A percentile compares a stretch with the other conserved stretches of the same genome.
phyloP scores from a whole-genome alignment of 2,888 invertebrate species.

The Aporophyla nigra region DNA sequence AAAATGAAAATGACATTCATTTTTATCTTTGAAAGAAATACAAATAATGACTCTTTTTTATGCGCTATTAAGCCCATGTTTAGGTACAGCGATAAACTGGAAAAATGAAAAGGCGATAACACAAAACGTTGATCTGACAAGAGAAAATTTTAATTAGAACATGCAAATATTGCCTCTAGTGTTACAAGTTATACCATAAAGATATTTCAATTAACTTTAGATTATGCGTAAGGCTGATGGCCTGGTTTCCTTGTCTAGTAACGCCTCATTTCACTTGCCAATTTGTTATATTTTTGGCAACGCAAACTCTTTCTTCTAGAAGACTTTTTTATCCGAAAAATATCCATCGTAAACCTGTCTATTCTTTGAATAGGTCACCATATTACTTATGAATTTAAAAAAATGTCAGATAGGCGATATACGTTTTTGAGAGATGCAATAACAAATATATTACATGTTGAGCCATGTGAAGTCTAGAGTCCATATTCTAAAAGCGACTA shows the following conservation, averaged over 20 bases:
- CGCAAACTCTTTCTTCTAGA: background rate
- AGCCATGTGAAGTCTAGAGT: background rate
- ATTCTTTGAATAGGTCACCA: background rate
- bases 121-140: conserved; percentile 4
- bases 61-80: conserved; percentile 8
- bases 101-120: background rate
- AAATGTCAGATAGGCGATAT: no score
- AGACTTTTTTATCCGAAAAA: background rate
- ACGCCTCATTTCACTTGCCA: conserved; percentile 30
- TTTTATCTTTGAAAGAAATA: conserved; percentile 8
- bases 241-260: conserved; percentile 26
- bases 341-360: background rate
- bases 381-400: no score
- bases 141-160: conserved; percentile 17
- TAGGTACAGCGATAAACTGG: conserved; percentile 15
- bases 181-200: conserved; percentile 5
- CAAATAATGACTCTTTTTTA: conserved; percentile 10
- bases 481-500: background rate
- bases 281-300: conserved; percentile 34
- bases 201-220: conserved; percentile 30
- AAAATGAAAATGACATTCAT: background rate
- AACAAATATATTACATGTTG: no score
- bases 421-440: no score
- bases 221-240: conserved; percentile 17
- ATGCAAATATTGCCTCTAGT: conserved; percentile 25